Evolutionary conservation across 2,888 invertebrate genomes (phyloP).

Genomic region (Sceliomorpha sp.): DNA sequence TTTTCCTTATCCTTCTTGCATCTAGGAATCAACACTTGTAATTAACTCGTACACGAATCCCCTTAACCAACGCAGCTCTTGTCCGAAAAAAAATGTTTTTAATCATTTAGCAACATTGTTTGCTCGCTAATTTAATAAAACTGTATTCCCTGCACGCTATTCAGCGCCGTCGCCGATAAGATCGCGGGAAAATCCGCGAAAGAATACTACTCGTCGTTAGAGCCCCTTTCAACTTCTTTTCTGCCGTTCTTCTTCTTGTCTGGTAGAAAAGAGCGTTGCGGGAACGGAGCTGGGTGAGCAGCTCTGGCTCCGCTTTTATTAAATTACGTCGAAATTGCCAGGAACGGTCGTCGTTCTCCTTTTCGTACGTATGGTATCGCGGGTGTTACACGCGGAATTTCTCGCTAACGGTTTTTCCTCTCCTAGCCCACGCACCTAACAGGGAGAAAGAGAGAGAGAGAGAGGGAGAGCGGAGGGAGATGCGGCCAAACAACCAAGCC

Average conservation of each 20-base stretch:
- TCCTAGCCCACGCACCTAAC: conserved; percentile 34
- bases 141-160: background rate
- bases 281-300: conserved; percentile 28
- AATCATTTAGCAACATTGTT: conserved; percentile 19
- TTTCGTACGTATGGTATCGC: conserved; percentile 46
- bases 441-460: conserved; percentile 6
- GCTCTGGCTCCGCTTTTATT: conserved; percentile 28
- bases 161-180: conserved; percentile 11
- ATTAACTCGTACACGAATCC: too few relatives aligned
- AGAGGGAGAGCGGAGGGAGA: background rate
- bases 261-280: too few relatives aligned
- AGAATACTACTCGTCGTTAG: conserved; percentile 32
- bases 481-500: too few relatives aligned
- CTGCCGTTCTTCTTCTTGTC: too few relatives aligned
- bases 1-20: too few relatives aligned
- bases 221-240: background rate
- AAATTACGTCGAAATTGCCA: conserved; percentile 40
- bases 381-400: conserved; percentile 45
- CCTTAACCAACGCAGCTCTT: too few relatives aligned
- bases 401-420: conserved; percentile 37
- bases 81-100: conserved; percentile 1
- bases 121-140: conserved; percentile 18
- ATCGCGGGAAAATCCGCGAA: conserved; percentile 48
- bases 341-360: conserved; percentile 35
- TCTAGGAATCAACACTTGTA: too few relatives aligned